These are phyloP conservation scores for Limnodromus scolopaceus DNA, from an alignment of 2,797 vertebrate genomes.

Conservation along the genomic window DNA sequence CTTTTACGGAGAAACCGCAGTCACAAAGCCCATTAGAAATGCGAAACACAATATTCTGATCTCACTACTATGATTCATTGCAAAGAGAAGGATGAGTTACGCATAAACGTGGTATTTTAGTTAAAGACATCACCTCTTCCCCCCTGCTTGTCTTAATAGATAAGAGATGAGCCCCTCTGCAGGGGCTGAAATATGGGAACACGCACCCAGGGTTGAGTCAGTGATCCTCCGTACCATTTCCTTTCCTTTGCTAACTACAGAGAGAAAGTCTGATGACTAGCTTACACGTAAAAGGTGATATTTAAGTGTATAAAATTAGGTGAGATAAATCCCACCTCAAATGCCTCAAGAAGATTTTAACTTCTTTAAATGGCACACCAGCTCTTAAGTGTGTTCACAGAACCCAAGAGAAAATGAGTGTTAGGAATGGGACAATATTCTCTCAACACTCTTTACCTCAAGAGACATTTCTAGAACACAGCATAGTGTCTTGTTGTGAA, in stretches of 20 bases:
- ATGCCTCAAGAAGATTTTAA: not conserved
- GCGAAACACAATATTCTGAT: not conserved
- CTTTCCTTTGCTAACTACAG: not conserved
- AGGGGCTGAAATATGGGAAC: not conserved
- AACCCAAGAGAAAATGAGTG: not conserved
- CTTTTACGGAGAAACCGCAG: not conserved
- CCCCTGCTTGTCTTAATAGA: rapidly evolving
- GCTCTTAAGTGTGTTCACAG: not conserved
- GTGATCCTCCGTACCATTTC: not conserved
- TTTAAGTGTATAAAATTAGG: not conserved
- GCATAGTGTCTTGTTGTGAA: rapidly evolving
- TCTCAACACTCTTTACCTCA: not conserved
- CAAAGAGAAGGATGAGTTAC: not conserved
- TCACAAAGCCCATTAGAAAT: not conserved
- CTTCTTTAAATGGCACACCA: not conserved
- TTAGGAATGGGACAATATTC: not conserved
- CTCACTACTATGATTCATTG: not conserved
- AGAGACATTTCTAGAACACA: not conserved
- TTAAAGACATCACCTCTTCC: not conserved
- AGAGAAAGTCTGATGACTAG: not conserved
- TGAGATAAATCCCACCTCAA: not conserved
- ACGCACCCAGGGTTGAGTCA: not conserved
- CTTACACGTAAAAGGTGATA: not conserved
- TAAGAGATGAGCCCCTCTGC: not conserved
- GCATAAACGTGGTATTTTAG: not conserved